These are phyloP conservation scores for Dicrurus megarhynchus DNA, from an alignment of 2,113 vertebrate species.

Conservation along the genomic window DNA sequence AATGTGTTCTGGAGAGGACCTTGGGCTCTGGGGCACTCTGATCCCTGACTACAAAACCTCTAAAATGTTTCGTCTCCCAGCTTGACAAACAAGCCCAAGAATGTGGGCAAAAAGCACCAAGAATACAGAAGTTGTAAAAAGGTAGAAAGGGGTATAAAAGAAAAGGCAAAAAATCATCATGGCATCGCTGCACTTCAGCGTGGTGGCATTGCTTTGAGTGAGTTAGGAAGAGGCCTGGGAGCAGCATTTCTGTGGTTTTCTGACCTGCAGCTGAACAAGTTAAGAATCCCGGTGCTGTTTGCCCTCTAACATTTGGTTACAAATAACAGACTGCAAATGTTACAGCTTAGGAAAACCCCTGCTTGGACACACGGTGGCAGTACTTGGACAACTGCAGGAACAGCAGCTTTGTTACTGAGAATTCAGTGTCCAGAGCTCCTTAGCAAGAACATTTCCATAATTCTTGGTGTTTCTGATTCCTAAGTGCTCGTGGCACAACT, in stretches of 20 bases:
- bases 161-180: too few species aligned
- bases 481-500: background rate
- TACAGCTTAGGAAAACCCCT: background rate
- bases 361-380: conserved; percentile 63
- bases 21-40: too few species aligned
- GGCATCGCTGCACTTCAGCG: fast-evolving
- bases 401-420: background rate
- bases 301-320: background rate
- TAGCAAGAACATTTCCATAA: background rate
- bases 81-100: too few species aligned
- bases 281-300: background rate
- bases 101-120: too few species aligned
- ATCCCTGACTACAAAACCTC: too few species aligned
- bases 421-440: background rate
- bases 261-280: background rate
- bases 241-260: background rate
- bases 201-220: background rate
- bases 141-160: too few species aligned
- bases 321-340: background rate
- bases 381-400: background rate
- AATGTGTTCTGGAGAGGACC: too few species aligned
- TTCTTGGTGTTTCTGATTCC: background rate
- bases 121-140: too few species aligned
- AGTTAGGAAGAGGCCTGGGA: background rate
- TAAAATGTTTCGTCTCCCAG: too few species aligned